Conservation (phyloP, 2,113 vertebrate genomes). For the Cyanoramphus novaezelandiae region DNA sequence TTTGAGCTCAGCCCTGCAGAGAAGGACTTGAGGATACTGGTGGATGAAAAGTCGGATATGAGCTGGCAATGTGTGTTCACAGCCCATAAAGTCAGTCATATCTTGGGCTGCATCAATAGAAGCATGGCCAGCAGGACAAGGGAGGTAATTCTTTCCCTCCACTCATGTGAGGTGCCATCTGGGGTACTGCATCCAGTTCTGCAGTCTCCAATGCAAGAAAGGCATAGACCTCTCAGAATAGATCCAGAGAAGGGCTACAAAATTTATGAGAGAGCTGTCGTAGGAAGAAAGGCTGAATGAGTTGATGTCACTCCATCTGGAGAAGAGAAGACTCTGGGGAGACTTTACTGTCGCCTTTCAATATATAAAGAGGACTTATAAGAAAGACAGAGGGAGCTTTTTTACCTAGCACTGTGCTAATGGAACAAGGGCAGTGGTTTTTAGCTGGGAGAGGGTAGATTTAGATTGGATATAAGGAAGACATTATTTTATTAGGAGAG, state of each 20-base stretch:
- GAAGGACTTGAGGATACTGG: neutral
- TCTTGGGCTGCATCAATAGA: neutral
- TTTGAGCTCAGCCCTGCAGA: neutral
- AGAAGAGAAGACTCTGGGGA: neutral
- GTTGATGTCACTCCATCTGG: neutral
- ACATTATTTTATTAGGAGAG: neutral
- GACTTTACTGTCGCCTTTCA: neutral
- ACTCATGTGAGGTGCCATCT: neutral
- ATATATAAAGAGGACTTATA: accelerated
- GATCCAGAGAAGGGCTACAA: neutral
- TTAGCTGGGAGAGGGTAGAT: neutral
- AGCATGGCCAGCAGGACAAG: neutral
- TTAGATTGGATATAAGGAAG: neutral
- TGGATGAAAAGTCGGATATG: neutral
- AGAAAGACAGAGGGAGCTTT: neutral
- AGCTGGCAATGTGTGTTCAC: neutral
- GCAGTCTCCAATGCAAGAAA: neutral
- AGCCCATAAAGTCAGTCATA: neutral
- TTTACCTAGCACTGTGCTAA: neutral
- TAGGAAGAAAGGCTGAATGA: neutral
- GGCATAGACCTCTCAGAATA: neutral
- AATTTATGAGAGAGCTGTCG: neutral
- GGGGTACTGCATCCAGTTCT: neutral
- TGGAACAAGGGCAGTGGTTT: neutral
- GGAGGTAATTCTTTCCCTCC: neutral